phyloP scores from a whole-genome alignment of 2,888 invertebrate genomes.

The Dasysyrphus albostriatus region DNA sequence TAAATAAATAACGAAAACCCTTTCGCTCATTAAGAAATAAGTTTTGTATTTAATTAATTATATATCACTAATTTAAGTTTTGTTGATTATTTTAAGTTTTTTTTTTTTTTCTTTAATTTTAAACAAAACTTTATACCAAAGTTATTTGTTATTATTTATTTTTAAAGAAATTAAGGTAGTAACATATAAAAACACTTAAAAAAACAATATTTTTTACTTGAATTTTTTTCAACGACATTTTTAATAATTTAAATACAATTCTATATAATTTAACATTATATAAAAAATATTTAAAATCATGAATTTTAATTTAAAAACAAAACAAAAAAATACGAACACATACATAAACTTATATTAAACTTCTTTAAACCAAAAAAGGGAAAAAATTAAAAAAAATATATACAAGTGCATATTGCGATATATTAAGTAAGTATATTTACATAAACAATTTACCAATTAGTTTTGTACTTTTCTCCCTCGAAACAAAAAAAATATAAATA shows the following conservation, averaged over 20 bases:
- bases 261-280: conserved; percentile 35
- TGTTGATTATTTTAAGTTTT: background rate
- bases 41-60: background rate
- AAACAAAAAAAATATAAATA: conserved; percentile 50
- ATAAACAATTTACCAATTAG: conserved; percentile 75
- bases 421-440: conserved; percentile 73
- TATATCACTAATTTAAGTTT: background rate
- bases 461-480: conserved; percentile 75
- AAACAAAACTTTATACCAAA: conserved; percentile 79
- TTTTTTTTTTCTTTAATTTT: conserved; percentile 19
- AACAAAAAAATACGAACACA: conserved; percentile 54
- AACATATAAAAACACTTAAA: conserved; percentile 75
- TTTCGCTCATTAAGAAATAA: conserved; percentile 48
- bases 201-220: conserved; percentile 59
- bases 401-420: conserved; percentile 76
- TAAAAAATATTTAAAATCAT: conserved; percentile 35
- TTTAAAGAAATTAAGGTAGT: conserved; percentile 30
- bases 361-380: conserved; percentile 73
- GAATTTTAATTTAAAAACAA: conserved; percentile 47
- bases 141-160: conserved; percentile 79
- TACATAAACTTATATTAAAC: conserved; percentile 67
- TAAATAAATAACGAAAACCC: conserved; percentile 36
- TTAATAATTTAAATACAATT: conserved; percentile 40
- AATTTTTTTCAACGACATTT: conserved; percentile 32
- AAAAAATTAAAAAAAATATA: conserved; percentile 70